Conservation (phyloP, 2,888 invertebrate genomes). For the Perdita meconis region DNA sequence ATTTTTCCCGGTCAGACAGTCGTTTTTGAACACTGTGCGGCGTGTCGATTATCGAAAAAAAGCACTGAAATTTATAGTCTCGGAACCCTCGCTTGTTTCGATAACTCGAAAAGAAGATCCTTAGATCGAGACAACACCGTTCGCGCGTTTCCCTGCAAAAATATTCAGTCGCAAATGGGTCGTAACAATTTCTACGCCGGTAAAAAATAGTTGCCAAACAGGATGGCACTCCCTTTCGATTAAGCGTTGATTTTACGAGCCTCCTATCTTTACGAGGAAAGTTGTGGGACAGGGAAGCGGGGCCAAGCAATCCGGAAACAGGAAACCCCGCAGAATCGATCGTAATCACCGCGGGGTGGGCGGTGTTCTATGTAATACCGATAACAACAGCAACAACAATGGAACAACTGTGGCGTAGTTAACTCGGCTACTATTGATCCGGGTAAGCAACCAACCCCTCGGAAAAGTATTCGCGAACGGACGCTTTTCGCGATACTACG, state of each 20-base stretch:
- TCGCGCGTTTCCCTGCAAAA: too few species aligned
- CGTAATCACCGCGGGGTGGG: slow-evolving; percentile 13
- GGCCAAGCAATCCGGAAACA: slow-evolving; percentile 3
- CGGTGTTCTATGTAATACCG: neutral
- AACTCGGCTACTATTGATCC: slow-evolving; percentile 24
- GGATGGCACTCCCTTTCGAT: neutral
- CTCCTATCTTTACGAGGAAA: slow-evolving; percentile 23
- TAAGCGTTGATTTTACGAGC: slow-evolving; percentile 14
- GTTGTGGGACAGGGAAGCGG: neutral
- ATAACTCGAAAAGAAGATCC: too few species aligned
- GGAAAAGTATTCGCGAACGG: slow-evolving; percentile 19
- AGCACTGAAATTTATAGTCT: too few species aligned
- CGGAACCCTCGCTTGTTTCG: too few species aligned
- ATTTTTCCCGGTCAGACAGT: too few species aligned
- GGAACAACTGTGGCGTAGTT: neutral
- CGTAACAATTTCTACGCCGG: neutral
- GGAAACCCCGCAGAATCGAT: slow-evolving; percentile 25
- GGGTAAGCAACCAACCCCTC: neutral
- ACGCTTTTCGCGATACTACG: neutral
- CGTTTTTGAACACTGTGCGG: too few species aligned
- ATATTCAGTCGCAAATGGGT: too few species aligned
- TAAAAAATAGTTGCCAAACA: neutral
- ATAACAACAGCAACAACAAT: slow-evolving; percentile 7
- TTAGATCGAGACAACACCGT: too few species aligned
- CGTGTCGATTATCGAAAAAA: too few species aligned